phyloP scores from a whole-genome alignment of 2,113 vertebrate genomes.

The Drymodes brunneopygia region DNA sequence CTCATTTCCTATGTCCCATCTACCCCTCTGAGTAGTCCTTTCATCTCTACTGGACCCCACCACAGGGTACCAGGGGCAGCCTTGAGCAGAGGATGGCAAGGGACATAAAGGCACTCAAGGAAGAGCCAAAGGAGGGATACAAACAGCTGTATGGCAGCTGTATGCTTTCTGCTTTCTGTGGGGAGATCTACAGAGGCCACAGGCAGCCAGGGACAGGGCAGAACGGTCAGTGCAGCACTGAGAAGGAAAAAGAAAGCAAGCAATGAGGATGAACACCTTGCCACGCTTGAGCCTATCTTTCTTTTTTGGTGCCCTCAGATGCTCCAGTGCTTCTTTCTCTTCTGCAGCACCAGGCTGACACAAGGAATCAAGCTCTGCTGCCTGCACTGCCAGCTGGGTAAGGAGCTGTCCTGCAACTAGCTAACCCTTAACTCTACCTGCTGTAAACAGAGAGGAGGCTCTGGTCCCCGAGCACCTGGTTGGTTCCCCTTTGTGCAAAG shows the following conservation, averaged over 20 bases:
- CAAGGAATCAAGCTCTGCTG: neutral
- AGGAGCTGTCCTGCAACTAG: neutral
- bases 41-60: neutral
- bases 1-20: neutral
- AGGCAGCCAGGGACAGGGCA: neutral
- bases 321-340: neutral
- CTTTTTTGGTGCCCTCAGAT: neutral
- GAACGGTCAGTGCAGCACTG: neutral
- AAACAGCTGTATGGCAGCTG: neutral
- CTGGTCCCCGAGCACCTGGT: neutral
- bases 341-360: neutral
- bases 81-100: fast-evolving
- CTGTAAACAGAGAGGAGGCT: neutral
- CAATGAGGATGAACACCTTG: neutral
- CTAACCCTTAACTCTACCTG: neutral
- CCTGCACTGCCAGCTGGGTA: neutral
- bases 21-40: neutral
- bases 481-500: neutral
- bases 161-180: neutral
- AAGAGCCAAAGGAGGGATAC: neutral
- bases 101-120: fast-evolving
- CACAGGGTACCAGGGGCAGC: neutral
- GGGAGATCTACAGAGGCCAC: neutral
- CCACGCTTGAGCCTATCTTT: neutral
- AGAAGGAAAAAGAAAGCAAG: neutral